These are phyloP conservation scores for Cyanocitta stelleri DNA, from an alignment of 2,113 vertebrate genomes.

Conservation along the genomic window DNA sequence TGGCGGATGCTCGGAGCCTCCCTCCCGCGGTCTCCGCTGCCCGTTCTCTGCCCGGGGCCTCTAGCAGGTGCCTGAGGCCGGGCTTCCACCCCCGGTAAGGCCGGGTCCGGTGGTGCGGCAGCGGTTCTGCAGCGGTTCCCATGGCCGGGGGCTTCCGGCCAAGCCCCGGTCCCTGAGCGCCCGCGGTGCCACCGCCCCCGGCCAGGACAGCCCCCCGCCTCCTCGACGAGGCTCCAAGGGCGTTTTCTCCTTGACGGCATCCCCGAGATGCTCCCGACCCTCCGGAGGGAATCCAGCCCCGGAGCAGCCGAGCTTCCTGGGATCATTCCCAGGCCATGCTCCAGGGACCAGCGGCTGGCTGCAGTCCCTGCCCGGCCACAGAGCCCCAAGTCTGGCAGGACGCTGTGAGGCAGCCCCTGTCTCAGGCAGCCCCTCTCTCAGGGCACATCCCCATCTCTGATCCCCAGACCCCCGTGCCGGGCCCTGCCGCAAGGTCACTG, in stretches of 20 bases:
- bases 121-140: not conserved
- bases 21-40: not conserved
- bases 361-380: not conserved
- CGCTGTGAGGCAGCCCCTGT: not conserved
- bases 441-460: fast-evolving
- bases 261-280: not conserved
- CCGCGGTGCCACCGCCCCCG: not conserved
- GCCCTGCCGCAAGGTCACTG: not conserved
- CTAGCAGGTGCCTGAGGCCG: not conserved
- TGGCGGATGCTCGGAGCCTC: not conserved
- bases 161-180: not conserved
- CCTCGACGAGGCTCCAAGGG: not conserved
- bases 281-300: not conserved
- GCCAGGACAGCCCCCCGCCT: not conserved
- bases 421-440: not conserved
- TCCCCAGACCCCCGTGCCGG: fast-evolving
- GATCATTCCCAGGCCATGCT: fast-evolving
- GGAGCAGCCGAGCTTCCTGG: not conserved
- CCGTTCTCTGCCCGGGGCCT: not conserved
- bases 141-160: not conserved
- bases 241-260: not conserved
- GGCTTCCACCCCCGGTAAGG: too few relatives aligned
- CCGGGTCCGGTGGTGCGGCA: not conserved
- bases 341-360: not conserved
- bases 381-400: fast-evolving